These are phyloP conservation scores for Hypsopygia costalis DNA, from an alignment of 2,888 invertebrate species.

Conservation along the genomic window DNA sequence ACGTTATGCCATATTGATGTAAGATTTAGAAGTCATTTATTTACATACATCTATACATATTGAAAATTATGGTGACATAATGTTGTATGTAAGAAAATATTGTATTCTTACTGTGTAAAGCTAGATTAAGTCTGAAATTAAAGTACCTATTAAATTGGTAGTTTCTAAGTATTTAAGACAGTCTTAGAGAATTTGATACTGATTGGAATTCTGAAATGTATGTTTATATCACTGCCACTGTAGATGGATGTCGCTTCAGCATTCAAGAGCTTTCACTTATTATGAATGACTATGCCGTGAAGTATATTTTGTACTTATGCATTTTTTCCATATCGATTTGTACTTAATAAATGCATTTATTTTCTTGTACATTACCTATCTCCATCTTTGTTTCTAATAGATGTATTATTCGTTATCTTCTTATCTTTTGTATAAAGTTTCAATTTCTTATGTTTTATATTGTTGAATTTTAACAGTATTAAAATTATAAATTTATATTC, in stretches of 20 bases:
- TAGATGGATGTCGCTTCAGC: slow-evolving; percentile 13
- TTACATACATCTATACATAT: background rate
- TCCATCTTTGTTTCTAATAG: slow-evolving; percentile 18
- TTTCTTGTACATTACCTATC: slow-evolving; percentile 8
- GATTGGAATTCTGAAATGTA: slow-evolving; percentile 1
- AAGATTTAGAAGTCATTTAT: slow-evolving; percentile 10
- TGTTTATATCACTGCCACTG: slow-evolving; percentile 3
- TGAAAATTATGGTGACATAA: slow-evolving; percentile 1
- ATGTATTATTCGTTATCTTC: slow-evolving; percentile 38
- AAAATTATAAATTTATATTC: slow-evolving; percentile 47
- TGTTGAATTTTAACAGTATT: slow-evolving; percentile 79
- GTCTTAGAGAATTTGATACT: slow-evolving; percentile 1
- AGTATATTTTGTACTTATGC: background rate
- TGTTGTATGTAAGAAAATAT: background rate
- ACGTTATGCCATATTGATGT: slow-evolving; percentile 10
- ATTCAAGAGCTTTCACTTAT: slow-evolving; percentile 17
- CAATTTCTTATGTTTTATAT: slow-evolving; percentile 66
- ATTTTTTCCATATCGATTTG: slow-evolving; percentile 17
- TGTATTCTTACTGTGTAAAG: background rate
- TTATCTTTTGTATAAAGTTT: slow-evolving; percentile 53
- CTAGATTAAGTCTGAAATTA: slow-evolving; percentile 1
- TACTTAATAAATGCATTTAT: slow-evolving; percentile 40
- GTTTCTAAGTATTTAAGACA: slow-evolving; percentile 2
- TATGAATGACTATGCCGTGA: background rate
- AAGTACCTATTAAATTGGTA: slow-evolving; percentile 2